Evolutionary conservation across 2,888 invertebrate genomes (phyloP).

Genomic region (Pseudolycoriella hygida): DNA sequence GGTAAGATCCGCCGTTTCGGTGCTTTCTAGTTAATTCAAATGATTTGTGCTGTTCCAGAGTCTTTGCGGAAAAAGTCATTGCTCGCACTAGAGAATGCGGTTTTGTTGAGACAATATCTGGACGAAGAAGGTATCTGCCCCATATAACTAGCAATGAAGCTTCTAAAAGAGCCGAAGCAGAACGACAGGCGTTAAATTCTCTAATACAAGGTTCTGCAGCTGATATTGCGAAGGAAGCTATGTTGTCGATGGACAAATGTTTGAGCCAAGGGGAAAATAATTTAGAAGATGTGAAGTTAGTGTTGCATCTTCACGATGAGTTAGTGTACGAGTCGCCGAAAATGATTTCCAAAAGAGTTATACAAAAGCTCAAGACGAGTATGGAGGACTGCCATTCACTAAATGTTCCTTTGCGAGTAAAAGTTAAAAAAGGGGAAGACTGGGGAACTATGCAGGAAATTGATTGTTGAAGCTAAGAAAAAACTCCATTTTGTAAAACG

Average conservation of each 20-base stretch:
- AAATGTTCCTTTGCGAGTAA: slow-evolving; percentile 71
- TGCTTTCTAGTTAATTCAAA: background rate
- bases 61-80: slow-evolving; percentile 27
- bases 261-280: slow-evolving; percentile 29
- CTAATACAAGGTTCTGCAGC: slow-evolving; percentile 94
- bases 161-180: slow-evolving; percentile 43
- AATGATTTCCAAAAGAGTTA: slow-evolving; percentile 36
- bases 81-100: slow-evolving; percentile 50
- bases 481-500: no score
- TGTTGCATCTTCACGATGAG: slow-evolving; percentile 93
- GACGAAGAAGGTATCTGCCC: slow-evolving; percentile 60
- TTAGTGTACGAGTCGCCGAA: slow-evolving; percentile 74
- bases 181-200: slow-evolving; percentile 93
- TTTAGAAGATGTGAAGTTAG: slow-evolving; percentile 34
- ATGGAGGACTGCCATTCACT: slow-evolving; percentile 67
- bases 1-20: slow-evolving; percentile 31
- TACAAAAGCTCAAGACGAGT: slow-evolving; percentile 44
- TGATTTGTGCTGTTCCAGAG: slow-evolving; percentile 13
- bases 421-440: slow-evolving; percentile 59
- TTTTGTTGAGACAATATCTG: slow-evolving; percentile 68
- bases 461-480: no score
- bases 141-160: slow-evolving; percentile 46
- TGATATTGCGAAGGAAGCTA: slow-evolving; percentile 83
- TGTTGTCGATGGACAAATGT: slow-evolving; percentile 54
- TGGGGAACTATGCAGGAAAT: slow-evolving; percentile 43